These are phyloP conservation scores for Formica selysi DNA, from an alignment of 1,140 invertebrate species.

Conservation along the genomic window DNA sequence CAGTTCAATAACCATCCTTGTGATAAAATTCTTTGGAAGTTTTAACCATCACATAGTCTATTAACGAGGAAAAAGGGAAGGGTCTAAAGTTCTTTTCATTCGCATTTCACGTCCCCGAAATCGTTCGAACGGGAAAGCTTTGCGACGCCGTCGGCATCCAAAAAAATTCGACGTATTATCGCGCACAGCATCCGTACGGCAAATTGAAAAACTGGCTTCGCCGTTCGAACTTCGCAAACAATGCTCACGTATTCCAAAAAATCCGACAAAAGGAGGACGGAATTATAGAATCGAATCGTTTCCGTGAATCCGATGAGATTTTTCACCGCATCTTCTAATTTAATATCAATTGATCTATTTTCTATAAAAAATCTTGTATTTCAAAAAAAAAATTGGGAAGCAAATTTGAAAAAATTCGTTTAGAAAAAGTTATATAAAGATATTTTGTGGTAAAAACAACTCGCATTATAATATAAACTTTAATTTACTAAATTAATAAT, in stretches of 20 bases:
- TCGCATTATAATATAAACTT: conserved; percentile 9
- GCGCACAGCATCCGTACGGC: conserved; percentile 43
- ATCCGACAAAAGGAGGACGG: conserved; percentile 39
- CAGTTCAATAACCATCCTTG: conserved; percentile 31
- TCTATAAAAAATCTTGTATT: not conserved
- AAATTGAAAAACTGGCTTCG: conserved; percentile 63
- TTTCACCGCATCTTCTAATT: conserved; percentile 36
- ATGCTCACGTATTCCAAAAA: conserved; percentile 55
- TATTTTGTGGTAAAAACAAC: not conserved
- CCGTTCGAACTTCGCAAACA: conserved; percentile 46
- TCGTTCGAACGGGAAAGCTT: conserved; percentile 54
- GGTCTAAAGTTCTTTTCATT: conserved; percentile 59
- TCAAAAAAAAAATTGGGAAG: not conserved
- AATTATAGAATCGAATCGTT: conserved; percentile 40
- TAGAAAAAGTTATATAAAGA: not conserved
- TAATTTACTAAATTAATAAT: not conserved
- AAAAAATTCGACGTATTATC: conserved; percentile 64
- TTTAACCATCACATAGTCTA: conserved; percentile 52
- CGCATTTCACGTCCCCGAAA: conserved; percentile 53
- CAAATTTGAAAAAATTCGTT: not conserved
- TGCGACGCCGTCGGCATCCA: conserved; percentile 44
- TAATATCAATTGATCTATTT: conserved; percentile 34
- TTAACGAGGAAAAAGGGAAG: conserved; percentile 10
- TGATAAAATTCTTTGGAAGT: conserved; percentile 59
- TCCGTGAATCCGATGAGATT: conserved; percentile 17